A percentile compares a stretch with the other conserved stretches of the same genome.
These are phyloP conservation scores for Rhyacophila evoluta DNA, from an alignment of 2,888 invertebrate species.

Conservation along the genomic window DNA sequence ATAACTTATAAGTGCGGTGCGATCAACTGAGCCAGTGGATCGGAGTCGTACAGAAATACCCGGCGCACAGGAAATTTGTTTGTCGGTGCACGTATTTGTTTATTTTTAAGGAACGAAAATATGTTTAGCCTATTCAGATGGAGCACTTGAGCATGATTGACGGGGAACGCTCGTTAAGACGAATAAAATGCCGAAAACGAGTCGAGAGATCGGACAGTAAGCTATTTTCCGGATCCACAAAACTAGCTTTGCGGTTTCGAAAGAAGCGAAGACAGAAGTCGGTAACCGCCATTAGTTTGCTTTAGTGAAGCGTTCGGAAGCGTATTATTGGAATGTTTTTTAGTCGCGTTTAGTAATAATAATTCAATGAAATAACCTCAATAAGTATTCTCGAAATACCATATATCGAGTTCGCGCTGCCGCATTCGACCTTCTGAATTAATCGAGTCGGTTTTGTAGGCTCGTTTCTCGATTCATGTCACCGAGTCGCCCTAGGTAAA, in stretches of 20 bases:
- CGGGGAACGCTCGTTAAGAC: conserved; percentile 28
- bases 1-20: conserved; percentile 29
- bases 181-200: conserved; percentile 39
- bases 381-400: conserved; percentile 20
- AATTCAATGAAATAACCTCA: conserved; percentile 21
- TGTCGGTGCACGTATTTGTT: conserved; percentile 46
- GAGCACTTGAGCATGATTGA: conserved; percentile 50
- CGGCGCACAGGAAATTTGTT: conserved; percentile 52
- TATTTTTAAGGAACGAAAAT: conserved; percentile 51
- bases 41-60: conserved; percentile 48
- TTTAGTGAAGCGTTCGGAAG: background rate
- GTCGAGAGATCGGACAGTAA: conserved; percentile 1
- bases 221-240: conserved; percentile 10
- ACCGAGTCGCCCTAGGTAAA: conserved; percentile 9
- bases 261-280: background rate
- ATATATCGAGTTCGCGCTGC: conserved; percentile 7
- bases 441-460: background rate
- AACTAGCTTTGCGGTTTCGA: background rate
- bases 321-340: background rate
- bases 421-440: conserved; percentile 3
- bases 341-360: conserved; percentile 10
- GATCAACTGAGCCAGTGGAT: background rate
- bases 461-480: background rate
- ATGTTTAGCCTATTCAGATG: conserved; percentile 38
- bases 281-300: background rate